Base-by-base conservation (phyloP, 2,888 invertebrate genomes). In the Idaea biselata region DNA sequence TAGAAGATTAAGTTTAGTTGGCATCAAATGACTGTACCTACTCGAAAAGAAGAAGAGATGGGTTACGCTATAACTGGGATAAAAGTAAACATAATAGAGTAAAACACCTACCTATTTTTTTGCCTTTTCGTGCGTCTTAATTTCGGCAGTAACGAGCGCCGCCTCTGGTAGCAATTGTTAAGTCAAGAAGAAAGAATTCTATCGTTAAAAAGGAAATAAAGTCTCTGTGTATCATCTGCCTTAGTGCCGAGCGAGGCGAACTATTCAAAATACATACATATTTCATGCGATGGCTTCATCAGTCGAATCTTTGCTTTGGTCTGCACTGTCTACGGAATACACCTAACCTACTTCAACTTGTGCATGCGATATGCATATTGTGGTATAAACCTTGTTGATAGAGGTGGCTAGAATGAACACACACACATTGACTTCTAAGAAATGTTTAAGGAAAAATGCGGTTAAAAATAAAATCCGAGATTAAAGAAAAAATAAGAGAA, bases 231-330 rank as follows among this genome's bases (percentile, higher is more conserved):
- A 31, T 58, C 54, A 60, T 60, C 33, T 56, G 60, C 58, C 62
- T 25, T 55, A 44, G 17, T 55, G n/a, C 18, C 61, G 62, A 60
- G 56, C 61, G 55, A 61, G 58, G 64, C 57, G 63, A 73, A 77
- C 80, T 81, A 84, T 86, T 84, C 83, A 79, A 80, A 86, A 74
- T 76, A 78, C 75, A 82, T 87, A 81, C 79, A 87, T 87, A 85
- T 87, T 87, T 86, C 83, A 87, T 86, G 77, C 63, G 67, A 70
- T 65, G 67, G 70, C 66, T 72, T 69, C 70, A 66, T 67, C 66
- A 63, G 56, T 61, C 69, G 60, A 73, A 77, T 78, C 75, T 73
- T 71, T 65, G 71, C 71, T 67, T 64, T 68, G 69, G 64, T 7
- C 18, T 16, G 55, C 56, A 18, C 56, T 56, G 56, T 56, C 56